phyloP scores from a whole-genome alignment of 1,140 invertebrate genomes.

The Holcopasites calliopsidis region DNA sequence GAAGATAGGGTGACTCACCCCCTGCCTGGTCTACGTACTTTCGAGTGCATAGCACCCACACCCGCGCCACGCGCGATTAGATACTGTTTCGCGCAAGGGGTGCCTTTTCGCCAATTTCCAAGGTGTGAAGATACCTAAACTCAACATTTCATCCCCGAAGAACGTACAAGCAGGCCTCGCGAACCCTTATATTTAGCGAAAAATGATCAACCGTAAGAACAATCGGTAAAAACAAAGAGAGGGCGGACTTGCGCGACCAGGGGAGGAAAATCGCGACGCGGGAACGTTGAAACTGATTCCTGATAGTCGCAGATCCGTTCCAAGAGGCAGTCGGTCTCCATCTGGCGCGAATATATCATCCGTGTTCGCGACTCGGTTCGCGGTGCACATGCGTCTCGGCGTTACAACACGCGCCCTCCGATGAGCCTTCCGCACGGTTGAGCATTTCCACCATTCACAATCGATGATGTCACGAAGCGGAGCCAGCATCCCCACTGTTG shows the following conservation, averaged over 20 bases:
- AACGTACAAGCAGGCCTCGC: no score
- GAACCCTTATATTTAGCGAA: no score
- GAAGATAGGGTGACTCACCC: constrained; percentile 73
- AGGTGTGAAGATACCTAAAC: neutral
- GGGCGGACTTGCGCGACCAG: neutral
- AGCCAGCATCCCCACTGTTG: constrained; percentile 58
- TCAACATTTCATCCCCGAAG: no score
- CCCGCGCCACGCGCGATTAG: constrained; percentile 75
- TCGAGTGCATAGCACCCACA: constrained; percentile 75
- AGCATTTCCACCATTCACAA: constrained; percentile 80
- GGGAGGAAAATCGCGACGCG: neutral
- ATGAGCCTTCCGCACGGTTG: constrained; percentile 78
- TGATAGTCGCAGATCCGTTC: constrained; percentile 6
- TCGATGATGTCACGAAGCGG: constrained; percentile 77
- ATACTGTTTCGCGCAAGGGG: constrained; percentile 74
- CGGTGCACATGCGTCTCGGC: constrained; percentile 56
- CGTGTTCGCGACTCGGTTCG: constrained; percentile 28
- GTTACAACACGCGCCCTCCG: constrained; percentile 75
- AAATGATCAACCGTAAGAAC: no score
- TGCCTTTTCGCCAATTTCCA: constrained; percentile 58
- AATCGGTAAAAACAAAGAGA: no score
- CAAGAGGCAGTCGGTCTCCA: constrained; percentile 60
- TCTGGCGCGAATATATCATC: constrained; percentile 53
- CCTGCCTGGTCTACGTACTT: constrained; percentile 66
- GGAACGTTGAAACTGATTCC: neutral